Base-by-base conservation (phyloP, 2,888 invertebrate genomes). In the Beris chalybata region DNA sequence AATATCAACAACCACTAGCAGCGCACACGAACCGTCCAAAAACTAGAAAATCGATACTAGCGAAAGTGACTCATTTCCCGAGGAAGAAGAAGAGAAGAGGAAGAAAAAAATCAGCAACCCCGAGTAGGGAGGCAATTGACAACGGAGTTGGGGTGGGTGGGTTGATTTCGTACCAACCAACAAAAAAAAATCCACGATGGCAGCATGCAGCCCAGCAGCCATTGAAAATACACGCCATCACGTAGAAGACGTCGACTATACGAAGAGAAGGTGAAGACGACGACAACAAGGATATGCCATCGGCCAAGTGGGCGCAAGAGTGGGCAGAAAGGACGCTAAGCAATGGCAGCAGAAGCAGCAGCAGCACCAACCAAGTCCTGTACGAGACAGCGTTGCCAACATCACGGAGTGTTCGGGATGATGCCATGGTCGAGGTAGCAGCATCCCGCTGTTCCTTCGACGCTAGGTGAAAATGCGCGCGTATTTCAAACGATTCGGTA, bases 11-110 rank as follows among this genome's bases (percentile, higher is more conserved):
- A 38, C 38, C 9, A 38, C 38, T 7, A 38, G 22, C 22, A 22
- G 3, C n/a, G 22, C 22, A 38, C 38, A 9, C 38, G 38, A 7
- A 12, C 31, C 52, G 38, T 52, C 59, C n/a, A 58, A 65, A 59
- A 67, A 54, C 66, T 66, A 70, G 69, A 67, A 71, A 71, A 71
- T 72, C 72, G 67, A 72, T 72, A 72, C 67, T 66, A 70, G 71
- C 72, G 72, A 71, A 71, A 72, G 72, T 72, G 72, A 72, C 72
- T 72, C 72, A 72, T 72, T 72, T 69, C 67, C 43, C 32, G 63
- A 52, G 15, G 43, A 44, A 29, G 13, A 12, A 57, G n/a, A 48
- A 59, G 31, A 7, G 45, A 47, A 58, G 29, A 15, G 31, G 43
- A 15, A 56, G n/a, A 56, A 58, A 58, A 58, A 58, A 58, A 58